Conservation (phyloP, 92 coral and sea anemone species). For the Epizoanthus illoricatus region DNA sequence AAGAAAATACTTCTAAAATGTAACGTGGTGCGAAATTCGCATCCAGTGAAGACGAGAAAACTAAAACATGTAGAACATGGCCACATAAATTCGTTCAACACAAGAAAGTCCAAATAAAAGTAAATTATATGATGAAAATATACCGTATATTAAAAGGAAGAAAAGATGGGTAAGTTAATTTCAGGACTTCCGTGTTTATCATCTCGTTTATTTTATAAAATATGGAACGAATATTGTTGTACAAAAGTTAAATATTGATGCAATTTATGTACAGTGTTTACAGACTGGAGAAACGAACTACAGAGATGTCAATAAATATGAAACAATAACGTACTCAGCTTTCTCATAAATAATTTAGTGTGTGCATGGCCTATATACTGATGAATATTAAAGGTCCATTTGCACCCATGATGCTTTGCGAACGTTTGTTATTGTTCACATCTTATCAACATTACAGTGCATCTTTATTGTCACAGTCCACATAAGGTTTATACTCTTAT, state of each 20-base stretch:
- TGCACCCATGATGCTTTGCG: no score
- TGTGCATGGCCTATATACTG: not conserved
- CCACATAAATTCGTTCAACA: not conserved
- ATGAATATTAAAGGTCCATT: no score
- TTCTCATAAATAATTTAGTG: not conserved
- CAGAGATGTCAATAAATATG: conserved; percentile 1
- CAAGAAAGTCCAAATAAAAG: no score
- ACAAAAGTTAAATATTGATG: not conserved
- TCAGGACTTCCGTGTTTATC: not conserved
- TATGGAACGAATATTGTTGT: not conserved
- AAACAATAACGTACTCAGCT: not conserved
- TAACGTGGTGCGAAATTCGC: not conserved
- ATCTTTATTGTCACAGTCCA: no score
- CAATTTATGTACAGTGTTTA: not conserved
- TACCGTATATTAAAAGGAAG: no score
- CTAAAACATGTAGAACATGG: not conserved
- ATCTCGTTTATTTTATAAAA: not conserved
- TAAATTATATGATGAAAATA: not conserved
- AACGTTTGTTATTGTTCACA: no score
- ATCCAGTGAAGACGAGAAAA: not conserved
- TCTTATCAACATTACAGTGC: no score
- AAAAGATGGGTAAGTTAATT: not conserved
- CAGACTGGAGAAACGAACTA: not conserved
- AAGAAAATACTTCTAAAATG: not conserved
- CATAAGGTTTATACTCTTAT: no score